Evolutionary conservation across 2,797 vertebrate species (phyloP).

Genomic region (Paguma larvata): DNA sequence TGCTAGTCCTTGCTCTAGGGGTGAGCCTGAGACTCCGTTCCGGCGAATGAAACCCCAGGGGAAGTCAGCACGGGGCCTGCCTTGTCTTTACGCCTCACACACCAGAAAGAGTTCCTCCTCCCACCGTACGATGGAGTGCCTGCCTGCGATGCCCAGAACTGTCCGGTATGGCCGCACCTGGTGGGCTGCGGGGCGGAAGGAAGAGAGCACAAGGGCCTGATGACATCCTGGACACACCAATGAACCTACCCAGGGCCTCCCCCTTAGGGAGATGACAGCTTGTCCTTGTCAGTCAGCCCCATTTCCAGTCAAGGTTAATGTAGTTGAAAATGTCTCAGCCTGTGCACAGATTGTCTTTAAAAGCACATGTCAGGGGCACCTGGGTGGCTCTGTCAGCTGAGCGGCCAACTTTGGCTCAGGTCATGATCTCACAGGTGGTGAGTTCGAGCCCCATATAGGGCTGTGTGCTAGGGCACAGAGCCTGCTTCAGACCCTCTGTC

Average conservation of each 20-base stretch:
- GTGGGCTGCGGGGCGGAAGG: neutral
- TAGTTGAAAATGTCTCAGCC: neutral
- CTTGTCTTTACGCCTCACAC: neutral
- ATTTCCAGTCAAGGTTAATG: neutral
- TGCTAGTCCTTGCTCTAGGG: neutral
- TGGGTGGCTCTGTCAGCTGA: too few relatives aligned
- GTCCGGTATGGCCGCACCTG: accelerated
- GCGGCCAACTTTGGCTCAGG: too few relatives aligned
- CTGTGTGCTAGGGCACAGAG: too few relatives aligned
- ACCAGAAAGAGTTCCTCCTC: neutral
- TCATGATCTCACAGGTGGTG: too few relatives aligned
- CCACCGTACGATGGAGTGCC: accelerated
- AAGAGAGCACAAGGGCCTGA: accelerated
- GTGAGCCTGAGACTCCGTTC: neutral
- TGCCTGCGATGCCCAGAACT: accelerated
- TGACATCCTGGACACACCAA: neutral
- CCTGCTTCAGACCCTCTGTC: too few relatives aligned
- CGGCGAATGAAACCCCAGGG: neutral
- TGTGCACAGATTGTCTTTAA: neutral
- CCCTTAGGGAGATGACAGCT: neutral
- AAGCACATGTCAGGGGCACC: neutral
- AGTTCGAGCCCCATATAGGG: too few relatives aligned
- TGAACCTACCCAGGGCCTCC: neutral
- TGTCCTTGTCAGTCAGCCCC: neutral
- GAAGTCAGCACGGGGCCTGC: accelerated